Conservation (phyloP, 2,797 vertebrate species). For the Phoebastria nigripes region DNA sequence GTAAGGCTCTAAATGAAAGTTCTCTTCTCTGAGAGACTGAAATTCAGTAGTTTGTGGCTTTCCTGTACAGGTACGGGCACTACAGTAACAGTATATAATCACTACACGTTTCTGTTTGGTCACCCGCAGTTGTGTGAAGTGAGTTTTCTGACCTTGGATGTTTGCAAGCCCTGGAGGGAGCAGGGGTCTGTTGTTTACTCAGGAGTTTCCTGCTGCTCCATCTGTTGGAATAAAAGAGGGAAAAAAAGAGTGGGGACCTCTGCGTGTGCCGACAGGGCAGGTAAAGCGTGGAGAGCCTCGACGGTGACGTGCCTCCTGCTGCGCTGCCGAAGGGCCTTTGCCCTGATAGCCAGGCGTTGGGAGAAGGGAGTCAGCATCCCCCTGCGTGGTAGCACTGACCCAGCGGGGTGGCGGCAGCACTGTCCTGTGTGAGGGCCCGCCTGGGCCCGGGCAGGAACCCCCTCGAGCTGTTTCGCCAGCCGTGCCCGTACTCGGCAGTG, state of each 20-base stretch:
- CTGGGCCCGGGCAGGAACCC: too few species aligned
- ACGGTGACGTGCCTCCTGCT: accelerated
- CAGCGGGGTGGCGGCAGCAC: background rate
- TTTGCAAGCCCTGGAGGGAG: accelerated
- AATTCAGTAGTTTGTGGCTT: background rate
- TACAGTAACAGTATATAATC: background rate
- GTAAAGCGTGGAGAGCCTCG: background rate
- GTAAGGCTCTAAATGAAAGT: background rate
- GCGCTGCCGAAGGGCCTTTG: background rate
- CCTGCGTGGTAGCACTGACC: background rate
- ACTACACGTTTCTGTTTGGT: background rate
- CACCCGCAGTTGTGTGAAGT: background rate
- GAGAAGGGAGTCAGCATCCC: background rate
- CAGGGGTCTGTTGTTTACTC: background rate
- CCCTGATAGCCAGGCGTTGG: background rate
- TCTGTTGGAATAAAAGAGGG: background rate
- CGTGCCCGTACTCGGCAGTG: accelerated
- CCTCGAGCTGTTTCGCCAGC: background rate
- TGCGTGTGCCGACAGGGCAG: too few species aligned
- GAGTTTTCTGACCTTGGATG: accelerated
- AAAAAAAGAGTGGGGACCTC: background rate
- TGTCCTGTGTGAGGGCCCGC: accelerated
- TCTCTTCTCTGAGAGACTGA: background rate
- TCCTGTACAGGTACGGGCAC: background rate
- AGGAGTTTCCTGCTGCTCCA: background rate